phyloP scores from a whole-genome alignment of 2,888 invertebrate species.

The Ophraella communa region DNA sequence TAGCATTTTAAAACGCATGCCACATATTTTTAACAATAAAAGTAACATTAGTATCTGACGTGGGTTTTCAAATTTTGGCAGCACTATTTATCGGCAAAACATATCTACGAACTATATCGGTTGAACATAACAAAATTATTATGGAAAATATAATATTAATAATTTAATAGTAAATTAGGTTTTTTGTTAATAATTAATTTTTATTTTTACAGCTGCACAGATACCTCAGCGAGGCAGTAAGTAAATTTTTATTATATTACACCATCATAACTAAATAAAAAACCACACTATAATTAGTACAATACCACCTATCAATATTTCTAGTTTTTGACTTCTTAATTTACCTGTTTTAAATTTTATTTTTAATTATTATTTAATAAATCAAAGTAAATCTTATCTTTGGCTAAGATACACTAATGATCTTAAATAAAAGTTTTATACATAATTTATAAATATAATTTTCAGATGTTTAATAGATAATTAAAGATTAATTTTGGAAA shows the following conservation, averaged over 20 bases:
- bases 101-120: background rate
- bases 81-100: background rate
- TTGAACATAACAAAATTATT: background rate
- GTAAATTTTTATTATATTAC: slow-evolving; percentile 59
- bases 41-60: background rate
- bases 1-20: slow-evolving; percentile 17
- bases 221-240: slow-evolving; percentile 89
- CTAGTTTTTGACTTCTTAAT: no score
- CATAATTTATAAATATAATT: no score
- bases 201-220: slow-evolving; percentile 81
- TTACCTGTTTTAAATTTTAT: no score
- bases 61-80: slow-evolving; percentile 22
- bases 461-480: no score
- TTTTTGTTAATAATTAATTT: background rate
- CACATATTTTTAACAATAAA: background rate
- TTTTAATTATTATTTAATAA: no score
- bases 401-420: no score
- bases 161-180: background rate
- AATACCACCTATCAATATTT: no score
- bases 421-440: no score
- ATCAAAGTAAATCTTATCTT: no score
- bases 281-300: no score
- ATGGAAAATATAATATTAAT: no score
- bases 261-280: background rate
- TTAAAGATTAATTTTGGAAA: no score